phyloP scores from a whole-genome alignment of 2,113 vertebrate species.

The Cochlearius cochlearius region DNA sequence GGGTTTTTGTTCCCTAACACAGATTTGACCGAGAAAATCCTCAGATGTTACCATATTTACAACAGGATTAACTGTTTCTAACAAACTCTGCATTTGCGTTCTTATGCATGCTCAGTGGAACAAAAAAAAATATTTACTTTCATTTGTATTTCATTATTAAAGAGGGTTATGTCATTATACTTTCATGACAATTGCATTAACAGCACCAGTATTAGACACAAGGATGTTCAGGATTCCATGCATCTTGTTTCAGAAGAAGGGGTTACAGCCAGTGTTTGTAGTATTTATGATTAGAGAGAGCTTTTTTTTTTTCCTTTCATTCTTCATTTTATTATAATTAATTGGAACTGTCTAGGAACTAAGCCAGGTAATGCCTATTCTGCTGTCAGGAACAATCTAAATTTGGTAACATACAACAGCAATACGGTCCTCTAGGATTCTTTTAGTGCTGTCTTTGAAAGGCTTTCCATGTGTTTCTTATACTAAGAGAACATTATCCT shows the following conservation, averaged over 20 bases:
- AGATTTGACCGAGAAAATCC: background rate
- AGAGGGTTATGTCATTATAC: background rate
- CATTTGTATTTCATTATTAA: slow-evolving; percentile 19
- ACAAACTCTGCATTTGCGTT: background rate
- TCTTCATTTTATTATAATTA: slow-evolving; percentile 54
- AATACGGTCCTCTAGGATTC: background rate
- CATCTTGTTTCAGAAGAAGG: background rate
- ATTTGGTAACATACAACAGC: background rate
- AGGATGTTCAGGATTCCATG: background rate
- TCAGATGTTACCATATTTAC: background rate
- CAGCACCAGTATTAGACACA: background rate
- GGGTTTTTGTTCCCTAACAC: background rate
- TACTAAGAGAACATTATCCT: background rate
- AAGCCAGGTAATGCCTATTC: slow-evolving; percentile 19
- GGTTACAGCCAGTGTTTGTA: background rate
- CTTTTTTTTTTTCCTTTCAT: background rate
- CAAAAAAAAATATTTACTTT: slow-evolving; percentile 10
- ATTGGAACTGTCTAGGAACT: slow-evolving; percentile 30
- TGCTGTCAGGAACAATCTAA: slow-evolving; percentile 23
- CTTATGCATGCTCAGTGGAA: background rate
- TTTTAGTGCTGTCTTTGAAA: slow-evolving; percentile 5
- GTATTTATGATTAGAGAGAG: background rate
- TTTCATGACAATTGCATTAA: background rate
- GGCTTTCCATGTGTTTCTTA: background rate
- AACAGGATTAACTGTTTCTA: background rate